These are phyloP conservation scores for Lagria hirta DNA, from an alignment of 2,888 invertebrate species.

Conservation along the genomic window DNA sequence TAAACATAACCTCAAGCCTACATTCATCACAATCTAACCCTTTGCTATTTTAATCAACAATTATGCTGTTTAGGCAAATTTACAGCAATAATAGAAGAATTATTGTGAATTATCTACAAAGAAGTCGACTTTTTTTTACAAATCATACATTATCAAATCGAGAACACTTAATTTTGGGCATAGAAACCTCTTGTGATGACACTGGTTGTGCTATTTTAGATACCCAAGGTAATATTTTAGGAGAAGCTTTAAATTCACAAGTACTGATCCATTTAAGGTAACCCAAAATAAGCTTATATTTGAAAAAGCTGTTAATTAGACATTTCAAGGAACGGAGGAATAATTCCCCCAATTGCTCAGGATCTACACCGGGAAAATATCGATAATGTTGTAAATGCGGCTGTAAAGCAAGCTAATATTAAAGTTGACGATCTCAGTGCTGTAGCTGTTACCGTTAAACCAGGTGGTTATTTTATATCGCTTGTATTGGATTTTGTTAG, in stretches of 20 bases:
- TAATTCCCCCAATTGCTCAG: conserved; percentile 84
- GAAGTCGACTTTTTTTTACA: no score
- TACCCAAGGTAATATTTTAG: conserved; percentile 68
- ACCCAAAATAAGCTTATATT: conserved; percentile 28
- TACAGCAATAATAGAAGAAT: no score
- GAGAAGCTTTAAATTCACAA: conserved; percentile 83
- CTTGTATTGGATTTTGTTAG: no score
- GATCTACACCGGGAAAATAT: conserved; percentile 81
- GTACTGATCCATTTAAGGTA: conserved; percentile 73
- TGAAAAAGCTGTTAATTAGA: background rate
- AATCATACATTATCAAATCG: no score
- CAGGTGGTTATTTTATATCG: no score
- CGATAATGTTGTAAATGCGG: conserved; percentile 67
- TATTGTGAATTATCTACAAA: no score
- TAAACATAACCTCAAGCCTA: no score
- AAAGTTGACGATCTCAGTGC: conserved; percentile 72
- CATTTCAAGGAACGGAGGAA: conserved; percentile 75
- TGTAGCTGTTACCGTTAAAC: conserved; percentile 88
- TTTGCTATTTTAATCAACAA: no score
- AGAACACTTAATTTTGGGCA: conserved; percentile 81
- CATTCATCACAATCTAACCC: no score
- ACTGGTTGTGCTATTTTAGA: conserved; percentile 90
- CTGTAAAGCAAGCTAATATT: conserved; percentile 64
- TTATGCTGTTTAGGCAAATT: no score
- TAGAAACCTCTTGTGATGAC: conserved; percentile 98